Percentiles rank a stretch among this genome's conserved stretches.
Evolutionary conservation across 2,888 invertebrate genomes (phyloP).

Genomic region (Tribolium freemani): DNA sequence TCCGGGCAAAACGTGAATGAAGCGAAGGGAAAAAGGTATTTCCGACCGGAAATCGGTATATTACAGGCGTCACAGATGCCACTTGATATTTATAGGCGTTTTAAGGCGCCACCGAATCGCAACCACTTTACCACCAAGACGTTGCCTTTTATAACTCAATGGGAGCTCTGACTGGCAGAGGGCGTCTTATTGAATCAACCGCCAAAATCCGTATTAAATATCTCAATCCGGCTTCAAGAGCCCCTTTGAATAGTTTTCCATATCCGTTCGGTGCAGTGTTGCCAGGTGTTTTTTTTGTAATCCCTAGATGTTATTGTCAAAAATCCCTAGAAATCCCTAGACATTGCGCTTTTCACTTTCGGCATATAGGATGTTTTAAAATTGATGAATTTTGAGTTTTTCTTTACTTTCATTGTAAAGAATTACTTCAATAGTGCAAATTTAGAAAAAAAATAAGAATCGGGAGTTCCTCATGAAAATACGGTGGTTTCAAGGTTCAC

Average conservation of each 20-base stretch:
- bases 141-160: constrained; percentile 43
- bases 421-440: too few species aligned
- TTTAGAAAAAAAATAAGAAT: too few species aligned
- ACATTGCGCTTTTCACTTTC: too few species aligned
- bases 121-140: constrained; percentile 42
- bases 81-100: constrained; percentile 56
- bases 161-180: not conserved
- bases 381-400: too few species aligned
- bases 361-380: too few species aligned
- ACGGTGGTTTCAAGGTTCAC: too few species aligned
- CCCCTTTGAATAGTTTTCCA: constrained; percentile 26
- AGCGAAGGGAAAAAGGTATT: constrained; percentile 41
- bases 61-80: constrained; percentile 57
- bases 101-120: constrained; percentile 50
- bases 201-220: constrained; percentile 27
- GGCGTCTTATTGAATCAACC: constrained; percentile 30
- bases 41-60: constrained; percentile 55
- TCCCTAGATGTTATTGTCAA: too few species aligned
- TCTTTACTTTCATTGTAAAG: too few species aligned
- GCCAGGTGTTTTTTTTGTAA: too few species aligned
- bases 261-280: constrained; percentile 25
- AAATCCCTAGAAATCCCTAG: too few species aligned
- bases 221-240: constrained; percentile 17
- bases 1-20: constrained; percentile 21
- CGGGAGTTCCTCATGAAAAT: too few species aligned